Percentiles rank a stretch among this genome's conserved stretches.
These are phyloP conservation scores for Dermatophagoides farinae DNA, from an alignment of 1,140 invertebrate genomes.

Conservation along the genomic window DNA sequence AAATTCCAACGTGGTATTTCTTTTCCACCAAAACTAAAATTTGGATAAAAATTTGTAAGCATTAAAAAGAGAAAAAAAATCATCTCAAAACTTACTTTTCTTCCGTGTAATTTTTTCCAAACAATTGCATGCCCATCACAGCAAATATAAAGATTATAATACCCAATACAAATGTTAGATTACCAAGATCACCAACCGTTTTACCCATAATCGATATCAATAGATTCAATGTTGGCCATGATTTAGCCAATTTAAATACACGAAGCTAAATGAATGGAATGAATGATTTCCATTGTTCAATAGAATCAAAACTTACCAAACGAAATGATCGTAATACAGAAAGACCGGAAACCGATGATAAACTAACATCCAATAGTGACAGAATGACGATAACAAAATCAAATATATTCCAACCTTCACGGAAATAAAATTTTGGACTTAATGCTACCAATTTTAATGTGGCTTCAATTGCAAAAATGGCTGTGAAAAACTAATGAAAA, in stretches of 20 bases:
- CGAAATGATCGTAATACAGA: slow-evolving; percentile 91
- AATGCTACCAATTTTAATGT: slow-evolving; percentile 82
- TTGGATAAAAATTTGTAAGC: too few relatives aligned
- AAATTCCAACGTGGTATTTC: slow-evolving; percentile 79
- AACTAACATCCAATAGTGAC: slow-evolving; percentile 71
- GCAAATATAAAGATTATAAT: slow-evolving; percentile 98
- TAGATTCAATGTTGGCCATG: slow-evolving; percentile 93
- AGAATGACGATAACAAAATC: slow-evolving; percentile 93
- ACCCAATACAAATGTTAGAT: slow-evolving; percentile 85
- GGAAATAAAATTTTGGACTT: slow-evolving; percentile 91
- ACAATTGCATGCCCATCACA: slow-evolving; percentile 95
- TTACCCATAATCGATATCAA: slow-evolving; percentile 95
- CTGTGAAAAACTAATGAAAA: slow-evolving; percentile 61
- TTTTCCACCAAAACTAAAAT: slow-evolving; percentile 21
- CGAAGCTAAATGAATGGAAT: slow-evolving; percentile 47
- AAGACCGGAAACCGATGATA: slow-evolving; percentile 63
- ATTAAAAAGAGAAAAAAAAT: slow-evolving; percentile 1
- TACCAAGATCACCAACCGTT: slow-evolving; percentile 90
- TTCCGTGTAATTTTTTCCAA: slow-evolving; percentile 68
- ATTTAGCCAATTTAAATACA: slow-evolving; percentile 97
- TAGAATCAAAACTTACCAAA: slow-evolving; percentile 49
- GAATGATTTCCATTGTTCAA: neutral
- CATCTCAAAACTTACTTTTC: slow-evolving; percentile 4
- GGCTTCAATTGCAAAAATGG: slow-evolving; percentile 92
- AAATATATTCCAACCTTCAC: slow-evolving; percentile 97